phyloP scores from a whole-genome alignment of 2,888 invertebrate species.

The Molorchus minor region DNA sequence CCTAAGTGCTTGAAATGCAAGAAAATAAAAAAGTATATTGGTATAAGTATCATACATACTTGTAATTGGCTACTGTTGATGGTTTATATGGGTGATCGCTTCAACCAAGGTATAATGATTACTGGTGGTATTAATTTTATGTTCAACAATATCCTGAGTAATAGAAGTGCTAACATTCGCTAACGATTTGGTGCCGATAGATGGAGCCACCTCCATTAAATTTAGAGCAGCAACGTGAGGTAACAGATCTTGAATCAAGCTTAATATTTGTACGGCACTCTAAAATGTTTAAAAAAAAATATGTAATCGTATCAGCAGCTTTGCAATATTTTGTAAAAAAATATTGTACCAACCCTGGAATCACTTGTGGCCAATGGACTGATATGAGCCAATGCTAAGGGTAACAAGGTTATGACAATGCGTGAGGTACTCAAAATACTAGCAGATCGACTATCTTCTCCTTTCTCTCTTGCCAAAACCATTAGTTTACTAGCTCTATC shows the following conservation, averaged over 20 bases:
- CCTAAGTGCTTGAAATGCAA: too few species aligned
- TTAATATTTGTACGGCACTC: constrained; percentile 87
- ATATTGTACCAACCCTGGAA: constrained; percentile 71
- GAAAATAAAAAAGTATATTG: too few species aligned
- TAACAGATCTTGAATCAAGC: constrained; percentile 85
- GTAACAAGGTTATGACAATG: constrained; percentile 79
- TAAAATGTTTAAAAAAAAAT: constrained; percentile 56
- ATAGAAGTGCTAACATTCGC: constrained; percentile 47
- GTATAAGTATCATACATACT: constrained; percentile 66
- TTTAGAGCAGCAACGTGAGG: constrained; percentile 90
- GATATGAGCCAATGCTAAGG: constrained; percentile 85
- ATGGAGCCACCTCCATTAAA: constrained; percentile 64
- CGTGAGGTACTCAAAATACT: constrained; percentile 70
- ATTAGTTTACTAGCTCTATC: constrained; percentile 81
- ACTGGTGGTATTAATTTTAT: constrained; percentile 72
- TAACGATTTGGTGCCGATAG: constrained; percentile 51
- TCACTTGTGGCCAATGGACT: constrained; percentile 83
- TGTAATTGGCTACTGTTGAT: constrained; percentile 83
- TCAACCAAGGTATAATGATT: constrained; percentile 92
- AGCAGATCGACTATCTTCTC: constrained; percentile 67
- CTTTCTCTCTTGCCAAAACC: constrained; percentile 77
- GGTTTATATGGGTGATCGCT: constrained; percentile 97
- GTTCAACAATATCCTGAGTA: constrained; percentile 50
- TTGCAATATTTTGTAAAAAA: background rate
- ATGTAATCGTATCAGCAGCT: constrained; percentile 1